Evolutionary conservation across 2,888 invertebrate genomes (phyloP).

Genomic region (Tholera decimalis): DNA sequence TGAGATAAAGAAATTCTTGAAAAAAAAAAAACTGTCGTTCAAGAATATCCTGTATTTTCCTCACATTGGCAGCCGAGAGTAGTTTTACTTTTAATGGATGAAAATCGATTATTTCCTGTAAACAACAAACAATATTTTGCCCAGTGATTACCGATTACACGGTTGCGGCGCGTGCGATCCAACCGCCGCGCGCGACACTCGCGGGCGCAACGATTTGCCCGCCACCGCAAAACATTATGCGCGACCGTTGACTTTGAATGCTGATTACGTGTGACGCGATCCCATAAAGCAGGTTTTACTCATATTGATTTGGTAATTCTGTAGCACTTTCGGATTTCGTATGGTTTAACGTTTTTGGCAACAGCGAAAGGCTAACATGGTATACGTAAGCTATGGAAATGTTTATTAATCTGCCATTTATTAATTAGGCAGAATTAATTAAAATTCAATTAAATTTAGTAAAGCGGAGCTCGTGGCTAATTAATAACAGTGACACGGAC

Average conservation of each 20-base stretch:
- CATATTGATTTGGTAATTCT: constrained; percentile 13
- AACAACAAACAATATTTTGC: constrained; percentile 32
- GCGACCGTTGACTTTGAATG: constrained; percentile 52
- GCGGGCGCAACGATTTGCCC: constrained; percentile 58
- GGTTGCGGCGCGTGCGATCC: constrained; percentile 65
- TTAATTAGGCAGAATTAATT: too few species aligned
- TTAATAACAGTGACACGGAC: too few species aligned
- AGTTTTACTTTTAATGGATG: constrained; percentile 3
- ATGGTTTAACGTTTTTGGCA: neutral
- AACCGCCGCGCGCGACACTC: constrained; percentile 28
- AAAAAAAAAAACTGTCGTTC: neutral
- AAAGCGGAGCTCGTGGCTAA: too few species aligned
- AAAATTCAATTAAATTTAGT: too few species aligned
- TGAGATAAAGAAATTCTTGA: too few species aligned
- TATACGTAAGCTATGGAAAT: too few species aligned
- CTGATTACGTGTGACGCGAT: constrained; percentile 27
- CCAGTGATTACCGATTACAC: constrained; percentile 72
- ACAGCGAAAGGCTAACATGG: too few species aligned
- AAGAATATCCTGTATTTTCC: neutral
- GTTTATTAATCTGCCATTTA: neutral
- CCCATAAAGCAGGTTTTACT: constrained; percentile 24
- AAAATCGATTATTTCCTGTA: neutral
- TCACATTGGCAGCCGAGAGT: too few species aligned
- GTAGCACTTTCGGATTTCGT: neutral
- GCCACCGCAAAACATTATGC: constrained; percentile 31